A percentile compares a stretch with the other conserved stretches of the same genome.
Evolutionary conservation across 2,888 invertebrate genomes (phyloP).

Genomic region (Lochmaea crataegi): DNA sequence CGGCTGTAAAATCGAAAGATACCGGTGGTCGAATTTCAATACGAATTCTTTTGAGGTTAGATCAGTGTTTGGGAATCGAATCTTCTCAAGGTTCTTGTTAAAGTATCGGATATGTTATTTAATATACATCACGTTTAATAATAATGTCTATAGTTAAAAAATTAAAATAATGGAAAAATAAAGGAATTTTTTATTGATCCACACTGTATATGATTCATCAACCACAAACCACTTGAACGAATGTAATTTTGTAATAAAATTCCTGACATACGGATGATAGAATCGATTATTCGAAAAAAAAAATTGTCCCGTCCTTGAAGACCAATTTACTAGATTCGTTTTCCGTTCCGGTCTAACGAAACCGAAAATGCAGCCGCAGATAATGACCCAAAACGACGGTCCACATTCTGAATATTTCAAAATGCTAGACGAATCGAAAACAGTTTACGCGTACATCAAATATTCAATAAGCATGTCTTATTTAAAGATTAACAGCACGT

Average conservation of each 20-base stretch:
- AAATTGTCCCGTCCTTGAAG: slow-evolving; percentile 11
- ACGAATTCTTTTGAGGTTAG: neutral
- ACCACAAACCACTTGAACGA: neutral
- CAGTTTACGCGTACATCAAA: neutral
- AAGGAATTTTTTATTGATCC: neutral
- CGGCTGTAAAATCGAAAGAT: slow-evolving; percentile 5
- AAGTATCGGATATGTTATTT: no score
- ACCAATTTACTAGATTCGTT: slow-evolving; percentile 24
- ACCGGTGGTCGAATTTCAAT: neutral
- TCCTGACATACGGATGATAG: neutral
- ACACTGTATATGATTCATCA: neutral
- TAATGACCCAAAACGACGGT: slow-evolving; percentile 4
- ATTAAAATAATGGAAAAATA: no score
- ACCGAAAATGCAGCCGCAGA: slow-evolving; percentile 18
- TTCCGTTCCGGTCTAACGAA: slow-evolving; percentile 32
- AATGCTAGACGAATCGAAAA: slow-evolving; percentile 5
- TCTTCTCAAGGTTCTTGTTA: neutral
- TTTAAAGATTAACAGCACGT: slow-evolving; percentile 1
- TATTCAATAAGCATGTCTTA: slow-evolving; percentile 1
- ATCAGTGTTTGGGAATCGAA: neutral
- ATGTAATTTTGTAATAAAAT: slow-evolving; percentile 1
- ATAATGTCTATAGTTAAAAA: neutral
- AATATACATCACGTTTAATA: neutral
- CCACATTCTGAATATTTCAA: slow-evolving; percentile 17
- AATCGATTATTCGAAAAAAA: neutral